Evolutionary conservation across 2,113 vertebrate genomes (phyloP), one percentile per base, ranked within the genome.

Genomic region (Eubucco bourcierii): DNA sequence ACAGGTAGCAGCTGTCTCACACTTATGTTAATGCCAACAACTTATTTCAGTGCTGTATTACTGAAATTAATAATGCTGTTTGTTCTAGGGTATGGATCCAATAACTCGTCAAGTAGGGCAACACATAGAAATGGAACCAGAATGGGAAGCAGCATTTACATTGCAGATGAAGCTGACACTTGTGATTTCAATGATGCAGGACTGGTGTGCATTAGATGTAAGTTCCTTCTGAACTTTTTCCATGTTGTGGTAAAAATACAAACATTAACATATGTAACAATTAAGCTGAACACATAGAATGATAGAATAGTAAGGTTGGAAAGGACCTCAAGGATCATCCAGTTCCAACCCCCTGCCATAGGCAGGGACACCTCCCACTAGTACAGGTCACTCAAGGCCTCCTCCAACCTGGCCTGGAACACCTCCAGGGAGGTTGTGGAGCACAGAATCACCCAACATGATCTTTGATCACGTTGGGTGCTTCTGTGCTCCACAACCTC

Each of bases 111-210:
- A 99, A 97, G 98, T 99, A 61, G 99, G 99, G 18, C 99, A 99
- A 74, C 99, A 99, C 96, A 99, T 99, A n/a, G 99, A 99, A 97
- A 99, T 99, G 99, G 99, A 99, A 96, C 99, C 99, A 3, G 99
- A 99, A 72, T 99, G 99, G 99, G 99, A 99, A 96, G 99, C 99
- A 29, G 99, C 99, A 12, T 99, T 99, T 94, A 99, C 99, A 0
- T 97, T 99, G 61, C 99, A 99, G 92, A 99, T 99, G 99, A 99
- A 99, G 84, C 97, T 99, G 80, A 99, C 99, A 2, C 98, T 99
- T 80, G 98, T 99, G 95, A 99, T 99, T 95, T 98, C 99, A 71
- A 99, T 99, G 99, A 99, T 99, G 94, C 99, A 99, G 88, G 99
- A 99, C 91, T 99, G 99, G 99, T 99, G 99, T 95, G 98, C 98